phyloP scores from a whole-genome alignment of 2,113 vertebrate genomes.

The Ellobius talpinus region DNA sequence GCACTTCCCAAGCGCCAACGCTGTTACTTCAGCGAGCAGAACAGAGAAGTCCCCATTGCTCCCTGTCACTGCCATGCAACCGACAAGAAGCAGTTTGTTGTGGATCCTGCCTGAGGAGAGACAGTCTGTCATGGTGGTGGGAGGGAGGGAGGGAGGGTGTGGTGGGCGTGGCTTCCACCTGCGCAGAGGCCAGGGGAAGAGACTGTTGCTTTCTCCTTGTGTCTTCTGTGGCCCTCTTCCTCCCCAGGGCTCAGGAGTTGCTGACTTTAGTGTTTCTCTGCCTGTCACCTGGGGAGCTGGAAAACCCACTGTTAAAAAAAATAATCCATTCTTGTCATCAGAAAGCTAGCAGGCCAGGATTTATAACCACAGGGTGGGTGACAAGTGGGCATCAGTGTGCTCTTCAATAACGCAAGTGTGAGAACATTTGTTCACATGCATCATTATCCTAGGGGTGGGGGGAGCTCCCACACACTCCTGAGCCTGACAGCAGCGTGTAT shows the following conservation, averaged over 20 bases:
- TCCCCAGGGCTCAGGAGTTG: background rate
- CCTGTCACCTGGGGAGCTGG: background rate
- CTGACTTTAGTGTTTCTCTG: background rate
- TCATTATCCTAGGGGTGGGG: no score
- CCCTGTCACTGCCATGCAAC: background rate
- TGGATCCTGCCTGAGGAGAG: background rate
- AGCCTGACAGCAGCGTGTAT: rapidly evolving
- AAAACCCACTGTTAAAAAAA: background rate
- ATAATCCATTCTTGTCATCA: background rate
- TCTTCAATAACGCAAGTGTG: background rate
- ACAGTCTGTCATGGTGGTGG: no score
- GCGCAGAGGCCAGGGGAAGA: background rate
- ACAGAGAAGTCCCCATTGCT: background rate
- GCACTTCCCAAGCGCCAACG: background rate
- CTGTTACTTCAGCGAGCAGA: background rate
- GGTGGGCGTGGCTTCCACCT: no score
- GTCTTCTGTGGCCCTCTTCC: no score
- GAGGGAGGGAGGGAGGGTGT: no score
- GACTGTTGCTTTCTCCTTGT: background rate
- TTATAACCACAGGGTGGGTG: background rate
- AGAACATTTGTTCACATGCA: no score
- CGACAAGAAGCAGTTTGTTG: no score
- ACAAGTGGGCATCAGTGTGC: rapidly evolving
- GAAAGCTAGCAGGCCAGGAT: background rate
- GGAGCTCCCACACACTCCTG: background rate